Evolutionary conservation across 2,113 vertebrate species (phyloP).

Genomic region (Rhinopomastus cyanomelas): DNA sequence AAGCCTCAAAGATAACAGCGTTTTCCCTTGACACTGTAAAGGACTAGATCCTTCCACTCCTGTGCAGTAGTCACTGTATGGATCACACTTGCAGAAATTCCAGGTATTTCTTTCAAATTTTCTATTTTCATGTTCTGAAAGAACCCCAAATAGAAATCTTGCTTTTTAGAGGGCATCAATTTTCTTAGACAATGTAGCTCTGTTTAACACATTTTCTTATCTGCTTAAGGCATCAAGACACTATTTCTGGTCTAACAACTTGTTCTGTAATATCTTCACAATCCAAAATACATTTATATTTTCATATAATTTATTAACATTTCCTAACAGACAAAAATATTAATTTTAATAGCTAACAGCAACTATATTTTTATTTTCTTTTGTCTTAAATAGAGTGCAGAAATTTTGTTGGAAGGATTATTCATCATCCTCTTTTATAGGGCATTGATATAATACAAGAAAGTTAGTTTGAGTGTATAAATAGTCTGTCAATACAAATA

Average conservation of each 20-base stretch:
- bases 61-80: neutral
- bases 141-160: neutral
- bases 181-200: rapidly evolving
- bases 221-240: neutral
- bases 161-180: neutral
- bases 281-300: neutral
- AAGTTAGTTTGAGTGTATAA: neutral
- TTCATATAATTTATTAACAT: neutral
- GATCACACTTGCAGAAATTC: neutral
- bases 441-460: neutral
- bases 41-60: neutral
- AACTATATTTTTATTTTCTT: neutral
- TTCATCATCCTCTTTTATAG: neutral
- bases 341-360: neutral
- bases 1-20: neutral
- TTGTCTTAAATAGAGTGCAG: neutral
- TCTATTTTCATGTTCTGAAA: neutral
- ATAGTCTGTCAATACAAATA: conserved; percentile 1
- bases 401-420: neutral
- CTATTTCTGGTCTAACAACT: neutral
- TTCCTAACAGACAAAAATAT: neutral
- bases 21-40: neutral
- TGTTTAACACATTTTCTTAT: neutral
- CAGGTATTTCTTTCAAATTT: neutral
- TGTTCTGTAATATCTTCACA: neutral